Percentiles rank a stretch among this genome's conserved stretches.
Evolutionary conservation across 2,797 vertebrate genomes (phyloP).

Genomic region (Coluber constrictor): DNA sequence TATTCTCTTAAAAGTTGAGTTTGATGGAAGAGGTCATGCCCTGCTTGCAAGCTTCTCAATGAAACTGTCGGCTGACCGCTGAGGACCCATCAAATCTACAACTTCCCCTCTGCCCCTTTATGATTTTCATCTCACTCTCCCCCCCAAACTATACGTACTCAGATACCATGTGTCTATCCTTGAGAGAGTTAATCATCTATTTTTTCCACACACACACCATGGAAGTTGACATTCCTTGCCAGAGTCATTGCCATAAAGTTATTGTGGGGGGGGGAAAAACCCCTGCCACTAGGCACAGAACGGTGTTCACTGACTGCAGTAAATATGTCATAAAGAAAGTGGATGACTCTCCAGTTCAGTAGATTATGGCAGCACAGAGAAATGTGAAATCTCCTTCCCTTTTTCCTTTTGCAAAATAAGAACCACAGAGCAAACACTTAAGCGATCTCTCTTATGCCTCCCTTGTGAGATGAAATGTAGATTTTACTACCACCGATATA

Average conservation of each 20-base stretch:
- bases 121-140: neutral
- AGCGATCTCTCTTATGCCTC: conserved; percentile 56
- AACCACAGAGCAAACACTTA: conserved; percentile 50
- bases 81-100: neutral
- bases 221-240: conserved; percentile 20
- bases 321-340: conserved; percentile 58
- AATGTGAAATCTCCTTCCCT: conserved; percentile 32
- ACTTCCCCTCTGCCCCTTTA: neutral
- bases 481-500: conserved; percentile 56
- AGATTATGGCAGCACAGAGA: conserved; percentile 27
- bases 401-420: conserved; percentile 24
- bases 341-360: conserved; percentile 39
- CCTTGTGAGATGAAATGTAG: conserved; percentile 54
- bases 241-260: conserved; percentile 34
- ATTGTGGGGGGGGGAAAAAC: conserved; percentile 9
- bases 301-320: conserved; percentile 43
- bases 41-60: neutral
- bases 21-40: neutral
- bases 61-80: neutral
- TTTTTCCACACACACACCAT: neutral
- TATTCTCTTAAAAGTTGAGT: neutral
- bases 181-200: conserved; percentile 36
- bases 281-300: conserved; percentile 22
- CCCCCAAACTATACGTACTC: neutral
- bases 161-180: neutral